Evolutionary conservation across 2,113 vertebrate species (phyloP).

Genomic region (Ammodytes marinus): DNA sequence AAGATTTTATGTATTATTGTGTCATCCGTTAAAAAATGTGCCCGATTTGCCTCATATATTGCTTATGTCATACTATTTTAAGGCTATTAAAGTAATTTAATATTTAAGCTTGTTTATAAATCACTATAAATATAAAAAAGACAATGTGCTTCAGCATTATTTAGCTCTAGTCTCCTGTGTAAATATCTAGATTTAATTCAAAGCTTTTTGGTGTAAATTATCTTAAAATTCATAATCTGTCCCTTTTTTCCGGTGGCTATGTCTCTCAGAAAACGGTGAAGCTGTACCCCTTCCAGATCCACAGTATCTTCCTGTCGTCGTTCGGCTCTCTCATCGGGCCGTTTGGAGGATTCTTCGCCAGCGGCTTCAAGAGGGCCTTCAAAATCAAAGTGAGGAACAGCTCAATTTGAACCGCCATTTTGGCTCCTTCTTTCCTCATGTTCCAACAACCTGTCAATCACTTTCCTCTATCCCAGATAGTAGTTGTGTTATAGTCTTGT

Average conservation of each 20-base stretch:
- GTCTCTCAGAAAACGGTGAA: conserved; percentile 88
- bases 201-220: not conserved
- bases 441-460: not conserved
- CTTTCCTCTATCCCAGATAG: too few species aligned
- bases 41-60: not conserved
- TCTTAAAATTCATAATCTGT: not conserved
- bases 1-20: too few species aligned
- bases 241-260: too few species aligned
- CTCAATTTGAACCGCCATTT: not conserved
- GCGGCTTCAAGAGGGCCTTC: conserved; percentile 98
- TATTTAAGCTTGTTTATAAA: not conserved
- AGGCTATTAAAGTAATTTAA: not conserved
- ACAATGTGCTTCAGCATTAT: not conserved
- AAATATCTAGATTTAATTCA: accelerated
- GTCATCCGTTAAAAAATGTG: too few species aligned
- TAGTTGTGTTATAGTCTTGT: not conserved
- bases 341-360: conserved; percentile 99
- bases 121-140: not conserved
- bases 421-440: not conserved
- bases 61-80: not conserved
- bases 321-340: conserved; percentile 96
- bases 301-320: conserved; percentile 94
- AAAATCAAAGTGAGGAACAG: conserved; percentile 93
- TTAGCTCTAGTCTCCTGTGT: not conserved
- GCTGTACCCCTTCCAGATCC: conserved; percentile 97